These are phyloP conservation scores for Volucella zonaria DNA, from an alignment of 2,888 invertebrate genomes.

Conservation along the genomic window DNA sequence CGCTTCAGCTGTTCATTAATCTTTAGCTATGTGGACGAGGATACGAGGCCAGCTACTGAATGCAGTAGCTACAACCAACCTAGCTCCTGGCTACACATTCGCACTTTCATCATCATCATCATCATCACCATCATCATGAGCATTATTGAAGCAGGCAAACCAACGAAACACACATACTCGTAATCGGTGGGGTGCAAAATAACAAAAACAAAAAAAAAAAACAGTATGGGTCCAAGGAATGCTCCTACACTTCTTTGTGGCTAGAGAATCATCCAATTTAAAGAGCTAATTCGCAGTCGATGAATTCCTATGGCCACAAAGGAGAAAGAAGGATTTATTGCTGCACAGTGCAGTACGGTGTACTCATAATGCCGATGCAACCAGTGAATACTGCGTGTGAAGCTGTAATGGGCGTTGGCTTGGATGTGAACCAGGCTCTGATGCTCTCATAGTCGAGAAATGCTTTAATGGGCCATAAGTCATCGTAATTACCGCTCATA, in stretches of 20 bases:
- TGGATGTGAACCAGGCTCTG: slow-evolving; percentile 1
- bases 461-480: slow-evolving; percentile 73
- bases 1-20: slow-evolving; percentile 73
- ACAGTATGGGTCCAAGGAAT: slow-evolving; percentile 51
- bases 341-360: slow-evolving; percentile 24
- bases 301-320: slow-evolving; percentile 47
- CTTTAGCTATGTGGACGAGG: slow-evolving; percentile 50
- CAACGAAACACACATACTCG: slow-evolving; percentile 18
- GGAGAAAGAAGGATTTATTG: slow-evolving; percentile 61
- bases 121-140: too few relatives aligned
- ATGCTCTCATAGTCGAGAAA: slow-evolving; percentile 40
- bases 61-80: slow-evolving; percentile 27
- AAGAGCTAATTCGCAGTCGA: slow-evolving; percentile 42
- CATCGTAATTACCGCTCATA: slow-evolving; percentile 72
- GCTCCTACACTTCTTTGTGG: slow-evolving; percentile 50
- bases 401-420: slow-evolving; percentile 48
- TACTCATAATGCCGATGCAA: too few relatives aligned
- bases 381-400: slow-evolving; percentile 52
- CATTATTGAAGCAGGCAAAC: background rate
- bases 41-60: slow-evolving; percentile 14
- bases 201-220: background rate
- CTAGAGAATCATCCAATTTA: slow-evolving; percentile 60
- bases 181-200: slow-evolving; percentile 31
- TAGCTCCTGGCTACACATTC: slow-evolving; percentile 44
- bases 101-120: slow-evolving; percentile 44